Evolutionary conservation across 2,113 vertebrate genomes (phyloP).

Genomic region (Clarias magur): DNA sequence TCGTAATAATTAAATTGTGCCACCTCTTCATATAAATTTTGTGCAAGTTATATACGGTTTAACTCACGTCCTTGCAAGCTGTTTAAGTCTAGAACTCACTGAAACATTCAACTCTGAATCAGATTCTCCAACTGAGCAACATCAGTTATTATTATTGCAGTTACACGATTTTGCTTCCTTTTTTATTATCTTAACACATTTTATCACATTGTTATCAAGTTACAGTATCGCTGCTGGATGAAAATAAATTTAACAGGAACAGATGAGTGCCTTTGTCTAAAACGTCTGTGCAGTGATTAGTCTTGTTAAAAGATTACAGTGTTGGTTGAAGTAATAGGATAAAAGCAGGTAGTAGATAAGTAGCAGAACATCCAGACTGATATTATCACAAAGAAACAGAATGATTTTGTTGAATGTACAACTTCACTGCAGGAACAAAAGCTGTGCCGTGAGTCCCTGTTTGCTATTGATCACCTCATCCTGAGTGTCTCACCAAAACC

Average conservation of each 20-base stretch:
- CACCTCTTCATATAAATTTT: neutral
- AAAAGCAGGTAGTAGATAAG: neutral
- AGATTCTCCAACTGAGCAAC: neutral
- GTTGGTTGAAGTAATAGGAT: slow-evolving; percentile 2
- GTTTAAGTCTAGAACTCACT: neutral
- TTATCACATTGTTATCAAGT: neutral
- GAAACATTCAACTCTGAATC: neutral
- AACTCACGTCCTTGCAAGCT: neutral
- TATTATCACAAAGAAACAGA: slow-evolving; percentile 7
- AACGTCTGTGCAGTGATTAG: neutral
- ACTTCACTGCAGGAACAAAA: slow-evolving; percentile 31
- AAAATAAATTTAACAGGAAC: neutral
- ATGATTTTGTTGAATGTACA: slow-evolving; percentile 21
- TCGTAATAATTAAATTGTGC: neutral
- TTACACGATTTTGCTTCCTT: neutral
- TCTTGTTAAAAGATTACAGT: slow-evolving; percentile 5
- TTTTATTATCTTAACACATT: neutral
- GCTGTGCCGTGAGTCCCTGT: slow-evolving; percentile 10
- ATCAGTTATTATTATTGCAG: neutral
- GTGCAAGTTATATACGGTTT: neutral
- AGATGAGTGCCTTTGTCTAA: neutral
- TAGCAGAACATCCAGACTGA: slow-evolving; percentile 24
- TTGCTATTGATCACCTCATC: slow-evolving; percentile 38
- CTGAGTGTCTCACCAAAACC: slow-evolving; percentile 12
- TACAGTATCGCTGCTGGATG: neutral